Evolutionary conservation across 2,797 vertebrate genomes (phyloP), one percentile per base, ranked within the genome.

Genomic region (Spinibarbus caldwelli): DNA sequence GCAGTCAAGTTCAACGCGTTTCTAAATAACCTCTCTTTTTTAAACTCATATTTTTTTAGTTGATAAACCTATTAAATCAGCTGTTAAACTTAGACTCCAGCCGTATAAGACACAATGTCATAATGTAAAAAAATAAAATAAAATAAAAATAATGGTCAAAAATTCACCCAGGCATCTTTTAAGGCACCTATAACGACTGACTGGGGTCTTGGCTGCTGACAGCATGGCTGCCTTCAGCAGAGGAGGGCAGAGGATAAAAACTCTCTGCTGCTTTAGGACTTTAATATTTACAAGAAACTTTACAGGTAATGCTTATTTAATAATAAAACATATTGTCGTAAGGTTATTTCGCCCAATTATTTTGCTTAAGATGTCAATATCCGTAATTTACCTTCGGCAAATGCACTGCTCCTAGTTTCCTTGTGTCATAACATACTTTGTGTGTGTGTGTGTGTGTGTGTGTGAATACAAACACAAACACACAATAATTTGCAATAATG

Each of bases 151-250:
- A 36, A 52, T 38, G 8, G 2, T 41, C n/a, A 82, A 73, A 59
- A 26, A 59, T 36, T 64, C 3, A 31, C 3, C 77, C 92, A 93
- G 95, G 95, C 95, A 91, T 0, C 1, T 83, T 0, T 45, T 1
- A 12, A 52, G 92, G 26, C 93, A 91, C 81, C 86, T 21, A 9
- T 31, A 3, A 59, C 2, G 41, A 17, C 34, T 7, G 4, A 2
- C 2, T 26, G 0, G 86, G 94, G 94, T 94, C 95, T 90, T 95
- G 90, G 78, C 86, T n/a, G 34, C 84, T 91, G 3, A 93, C 94
- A 92, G 87, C 86, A 96, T 96, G 95, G 95, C 95, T 0, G 93
- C 92, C 76, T 67, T 96, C 78, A 93, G 88, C 6, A 91, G 89
- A 85, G 88, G 86, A 47, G 93, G 91, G 64, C 90, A 91, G 91